These are phyloP conservation scores for Aramus guarauna DNA, from an alignment of 2,113 vertebrate species.

Conservation along the genomic window DNA sequence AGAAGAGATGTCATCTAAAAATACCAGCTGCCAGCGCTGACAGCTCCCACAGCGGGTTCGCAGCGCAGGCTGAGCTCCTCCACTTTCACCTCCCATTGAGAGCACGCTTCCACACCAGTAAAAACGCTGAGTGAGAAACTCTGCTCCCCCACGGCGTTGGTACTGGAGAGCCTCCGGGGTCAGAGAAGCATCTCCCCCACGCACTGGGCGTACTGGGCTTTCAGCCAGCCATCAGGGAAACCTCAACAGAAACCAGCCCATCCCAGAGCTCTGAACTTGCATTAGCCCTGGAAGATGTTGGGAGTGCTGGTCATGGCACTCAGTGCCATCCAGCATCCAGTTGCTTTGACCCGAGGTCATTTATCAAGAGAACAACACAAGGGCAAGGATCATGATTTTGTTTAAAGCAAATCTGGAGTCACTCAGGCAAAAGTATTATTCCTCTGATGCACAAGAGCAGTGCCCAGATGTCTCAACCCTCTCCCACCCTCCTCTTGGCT, in stretches of 20 bases:
- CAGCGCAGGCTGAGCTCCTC: not conserved
- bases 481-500: not conserved
- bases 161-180: not conserved
- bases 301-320: too few relatives aligned
- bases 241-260: accelerated
- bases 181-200: accelerated
- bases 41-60: accelerated
- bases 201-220: not conserved
- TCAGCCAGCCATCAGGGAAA: not conserved
- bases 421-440: not conserved
- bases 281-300: not conserved
- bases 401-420: not conserved
- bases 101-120: not conserved
- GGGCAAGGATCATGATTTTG: not conserved
- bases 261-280: not conserved
- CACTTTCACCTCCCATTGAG: accelerated
- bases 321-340: not conserved
- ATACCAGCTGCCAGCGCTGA: not conserved
- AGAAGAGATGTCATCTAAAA: not conserved
- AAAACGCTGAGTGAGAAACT: accelerated
- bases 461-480: not conserved
- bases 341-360: not conserved
- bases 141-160: not conserved
- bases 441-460: not conserved
- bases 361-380: not conserved